Evolutionary conservation across 2,888 invertebrate genomes (phyloP).

Genomic region (Synanthedon andrenaeformis): DNA sequence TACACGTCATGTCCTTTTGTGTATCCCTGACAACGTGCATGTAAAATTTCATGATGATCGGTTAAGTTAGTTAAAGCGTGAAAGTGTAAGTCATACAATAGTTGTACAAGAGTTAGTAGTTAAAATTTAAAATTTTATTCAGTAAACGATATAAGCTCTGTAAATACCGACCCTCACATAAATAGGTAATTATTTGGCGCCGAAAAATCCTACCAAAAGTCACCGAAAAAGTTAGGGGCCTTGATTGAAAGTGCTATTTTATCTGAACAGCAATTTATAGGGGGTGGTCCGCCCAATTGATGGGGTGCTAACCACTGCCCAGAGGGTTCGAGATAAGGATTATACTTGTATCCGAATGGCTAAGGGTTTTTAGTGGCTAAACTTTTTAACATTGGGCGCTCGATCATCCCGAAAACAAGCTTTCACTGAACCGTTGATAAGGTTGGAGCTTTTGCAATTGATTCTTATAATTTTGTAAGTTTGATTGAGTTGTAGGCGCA

Average conservation of each 20-base stretch:
- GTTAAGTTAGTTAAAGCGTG: too few species aligned
- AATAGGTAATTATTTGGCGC: neutral
- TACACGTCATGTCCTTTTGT: too few species aligned
- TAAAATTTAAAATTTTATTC: too few species aligned
- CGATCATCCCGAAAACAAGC: neutral
- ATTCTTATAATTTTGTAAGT: neutral
- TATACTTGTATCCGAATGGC: slow-evolving; percentile 29
- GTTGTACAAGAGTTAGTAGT: too few species aligned
- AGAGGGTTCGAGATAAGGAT: slow-evolving; percentile 38
- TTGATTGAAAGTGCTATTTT: slow-evolving; percentile 43
- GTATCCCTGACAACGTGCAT: too few species aligned
- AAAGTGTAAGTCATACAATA: too few species aligned
- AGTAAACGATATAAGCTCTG: too few species aligned
- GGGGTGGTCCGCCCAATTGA: slow-evolving; percentile 34
- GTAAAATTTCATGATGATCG: too few species aligned
- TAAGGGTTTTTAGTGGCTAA: slow-evolving; percentile 16
- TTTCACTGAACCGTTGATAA: neutral
- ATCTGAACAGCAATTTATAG: slow-evolving; percentile 41
- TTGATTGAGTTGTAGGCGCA: neutral
- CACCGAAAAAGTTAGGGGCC: slow-evolving; percentile 21
- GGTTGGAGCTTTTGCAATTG: neutral
- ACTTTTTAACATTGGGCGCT: slow-evolving; percentile 9
- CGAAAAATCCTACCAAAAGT: slow-evolving; percentile 8
- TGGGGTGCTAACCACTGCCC: slow-evolving; percentile 45
- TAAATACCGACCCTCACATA: neutral